Evolutionary conservation across 2,113 vertebrate species (phyloP).

Genomic region (Epinephelus cyanopodus): DNA sequence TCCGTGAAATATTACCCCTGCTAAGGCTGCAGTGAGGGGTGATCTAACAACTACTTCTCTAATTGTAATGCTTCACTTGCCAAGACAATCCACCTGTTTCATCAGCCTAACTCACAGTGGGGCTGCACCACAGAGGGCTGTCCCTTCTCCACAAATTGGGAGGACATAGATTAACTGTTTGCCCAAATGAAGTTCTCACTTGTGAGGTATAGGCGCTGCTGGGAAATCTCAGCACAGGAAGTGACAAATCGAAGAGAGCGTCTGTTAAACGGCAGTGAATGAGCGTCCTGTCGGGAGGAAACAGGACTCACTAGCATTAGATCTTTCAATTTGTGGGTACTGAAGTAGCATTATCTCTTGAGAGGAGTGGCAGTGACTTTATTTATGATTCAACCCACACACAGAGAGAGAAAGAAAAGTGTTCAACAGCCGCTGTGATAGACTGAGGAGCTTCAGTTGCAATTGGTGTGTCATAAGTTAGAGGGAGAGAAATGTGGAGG

Average conservation of each 20-base stretch:
- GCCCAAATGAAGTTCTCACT: not conserved
- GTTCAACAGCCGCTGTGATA: not conserved
- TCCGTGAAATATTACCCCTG: not conserved
- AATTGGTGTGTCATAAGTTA: not conserved
- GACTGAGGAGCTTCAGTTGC: not conserved
- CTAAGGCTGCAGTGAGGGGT: not conserved
- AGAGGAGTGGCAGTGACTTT: not conserved
- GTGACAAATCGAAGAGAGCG: constrained; percentile 13
- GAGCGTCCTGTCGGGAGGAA: not conserved
- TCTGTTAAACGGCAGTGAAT: constrained; percentile 12
- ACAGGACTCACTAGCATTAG: not conserved
- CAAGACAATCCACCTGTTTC: not conserved
- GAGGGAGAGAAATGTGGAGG: not conserved
- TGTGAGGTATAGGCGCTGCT: not conserved
- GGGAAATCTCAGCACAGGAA: constrained; percentile 18
- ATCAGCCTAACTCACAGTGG: constrained; percentile 1
- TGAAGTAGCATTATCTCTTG: constrained; percentile 8
- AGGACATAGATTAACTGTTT: constrained; percentile 26
- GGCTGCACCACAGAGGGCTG: constrained; percentile 3
- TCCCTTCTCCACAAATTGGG: constrained; percentile 12
- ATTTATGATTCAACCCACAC: constrained; percentile 9
- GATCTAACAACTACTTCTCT: constrained; percentile 17
- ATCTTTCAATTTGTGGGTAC: constrained; percentile 15
- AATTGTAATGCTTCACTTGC: not conserved
- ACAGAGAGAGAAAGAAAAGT: not conserved